phyloP scores from a whole-genome alignment of 2,888 invertebrate species.

The Oligia strigilis region DNA sequence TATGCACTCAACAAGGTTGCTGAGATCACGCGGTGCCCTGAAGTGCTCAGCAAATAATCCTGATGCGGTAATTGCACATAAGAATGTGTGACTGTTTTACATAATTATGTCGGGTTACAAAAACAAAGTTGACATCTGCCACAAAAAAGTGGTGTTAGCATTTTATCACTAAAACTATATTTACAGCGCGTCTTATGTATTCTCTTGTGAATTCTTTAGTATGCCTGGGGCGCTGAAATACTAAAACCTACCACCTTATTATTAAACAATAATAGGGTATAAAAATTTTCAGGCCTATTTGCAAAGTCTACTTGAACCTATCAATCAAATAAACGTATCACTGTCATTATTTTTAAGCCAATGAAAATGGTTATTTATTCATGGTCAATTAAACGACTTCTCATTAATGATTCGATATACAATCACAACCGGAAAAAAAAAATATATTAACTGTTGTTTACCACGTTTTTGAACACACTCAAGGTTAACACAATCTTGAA shows the following conservation, averaged over 20 bases:
- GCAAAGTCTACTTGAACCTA: background rate
- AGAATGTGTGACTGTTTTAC: conserved; percentile 11
- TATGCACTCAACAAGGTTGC: conserved; percentile 30
- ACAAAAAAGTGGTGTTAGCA: background rate
- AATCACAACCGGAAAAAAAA: conserved; percentile 39
- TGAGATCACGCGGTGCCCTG: conserved; percentile 36
- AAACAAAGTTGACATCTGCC: background rate
- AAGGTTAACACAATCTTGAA: conserved; percentile 37
- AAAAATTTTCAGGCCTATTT: background rate
- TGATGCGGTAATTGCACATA: conserved; percentile 55
- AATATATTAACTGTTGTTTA: conserved; percentile 4
- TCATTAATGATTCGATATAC: conserved; percentile 12
- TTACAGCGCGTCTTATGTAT: background rate
- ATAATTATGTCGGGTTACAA: conserved; percentile 14
- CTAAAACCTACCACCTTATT: background rate
- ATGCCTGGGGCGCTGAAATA: background rate
- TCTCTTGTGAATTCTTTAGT: background rate
- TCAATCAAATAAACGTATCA: background rate
- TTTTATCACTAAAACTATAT: background rate
- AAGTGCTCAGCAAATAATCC: conserved; percentile 60
- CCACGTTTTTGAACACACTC: conserved; percentile 23
- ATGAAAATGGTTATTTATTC: conserved; percentile 12
- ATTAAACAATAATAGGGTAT: background rate
- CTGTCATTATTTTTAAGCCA: background rate
- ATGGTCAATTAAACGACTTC: conserved; percentile 10